These are phyloP conservation scores for Batillaria attramentaria DNA, from an alignment of 1,140 invertebrate species.

Conservation along the genomic window DNA sequence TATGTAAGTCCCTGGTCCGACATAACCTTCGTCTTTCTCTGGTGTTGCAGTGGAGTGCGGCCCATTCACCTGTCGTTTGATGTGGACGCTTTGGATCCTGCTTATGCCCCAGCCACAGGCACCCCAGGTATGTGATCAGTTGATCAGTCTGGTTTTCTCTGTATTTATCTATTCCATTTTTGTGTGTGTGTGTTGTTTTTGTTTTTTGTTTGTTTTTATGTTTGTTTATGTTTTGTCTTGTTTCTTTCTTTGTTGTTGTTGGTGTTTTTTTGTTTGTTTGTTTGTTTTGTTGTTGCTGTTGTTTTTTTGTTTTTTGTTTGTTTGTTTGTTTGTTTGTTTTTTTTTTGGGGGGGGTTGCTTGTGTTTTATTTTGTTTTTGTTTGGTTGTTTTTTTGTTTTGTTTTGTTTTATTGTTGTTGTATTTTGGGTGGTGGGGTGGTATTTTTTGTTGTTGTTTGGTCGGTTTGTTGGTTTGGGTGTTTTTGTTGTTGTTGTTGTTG, in stretches of 20 bases:
- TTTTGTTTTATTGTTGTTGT: background rate
- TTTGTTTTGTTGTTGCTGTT: no score
- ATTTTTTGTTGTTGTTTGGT: background rate
- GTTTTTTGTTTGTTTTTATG: no score
- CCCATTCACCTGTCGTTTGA: constrained; percentile 94
- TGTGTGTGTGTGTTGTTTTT: background rate
- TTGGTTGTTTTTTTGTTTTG: background rate
- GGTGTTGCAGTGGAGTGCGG: constrained; percentile 74
- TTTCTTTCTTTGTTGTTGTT: background rate
- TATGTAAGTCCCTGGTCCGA: background rate
- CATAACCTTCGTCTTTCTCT: no score
- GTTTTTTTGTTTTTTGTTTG: background rate
- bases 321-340: background rate
- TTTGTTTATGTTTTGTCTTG: background rate
- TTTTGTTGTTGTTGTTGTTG: background rate
- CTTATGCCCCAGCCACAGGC: constrained; percentile 90
- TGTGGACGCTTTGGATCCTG: constrained; percentile 89
- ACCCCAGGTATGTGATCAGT: constrained; percentile 75
- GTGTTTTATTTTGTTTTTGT: background rate
- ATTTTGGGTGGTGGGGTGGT: background rate
- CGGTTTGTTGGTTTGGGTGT: no score
- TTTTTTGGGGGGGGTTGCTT: no score
- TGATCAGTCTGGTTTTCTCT: background rate
- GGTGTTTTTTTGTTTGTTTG: background rate
- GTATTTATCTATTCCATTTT: background rate